phyloP scores from a whole-genome alignment of 1,140 invertebrate genomes.

The Arctopsyche grandis region DNA sequence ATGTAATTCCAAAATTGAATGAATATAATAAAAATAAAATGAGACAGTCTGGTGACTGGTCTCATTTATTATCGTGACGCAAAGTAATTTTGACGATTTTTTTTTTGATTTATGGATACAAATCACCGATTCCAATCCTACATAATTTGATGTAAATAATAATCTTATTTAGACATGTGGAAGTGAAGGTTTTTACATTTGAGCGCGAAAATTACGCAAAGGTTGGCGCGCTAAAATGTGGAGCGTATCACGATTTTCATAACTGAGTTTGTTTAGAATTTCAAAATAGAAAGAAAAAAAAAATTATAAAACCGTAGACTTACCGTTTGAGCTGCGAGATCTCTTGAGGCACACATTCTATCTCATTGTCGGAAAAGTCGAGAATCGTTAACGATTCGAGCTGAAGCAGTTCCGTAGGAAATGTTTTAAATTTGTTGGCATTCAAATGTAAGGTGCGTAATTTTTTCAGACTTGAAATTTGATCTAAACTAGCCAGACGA shows the following conservation, averaged over 20 bases:
- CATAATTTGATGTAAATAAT: no score
- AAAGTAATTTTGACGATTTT: no score
- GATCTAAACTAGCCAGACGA: slow-evolving; percentile 45
- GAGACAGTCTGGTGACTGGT: no score
- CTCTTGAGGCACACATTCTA: slow-evolving; percentile 70
- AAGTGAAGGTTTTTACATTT: no score
- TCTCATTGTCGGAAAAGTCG: slow-evolving; percentile 77
- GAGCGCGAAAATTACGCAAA: slow-evolving; percentile 5
- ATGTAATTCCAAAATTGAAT: no score
- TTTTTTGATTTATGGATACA: no score
- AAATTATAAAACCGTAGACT: slow-evolving; percentile 56
- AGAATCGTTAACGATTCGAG: slow-evolving; percentile 70
- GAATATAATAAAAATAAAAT: no score
- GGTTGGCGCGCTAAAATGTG: slow-evolving; percentile 2
- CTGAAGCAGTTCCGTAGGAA: slow-evolving; percentile 70
- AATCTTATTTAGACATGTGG: no score
- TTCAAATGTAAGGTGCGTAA: slow-evolving; percentile 70
- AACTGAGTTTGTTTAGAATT: not conserved
- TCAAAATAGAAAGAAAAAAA: not conserved
- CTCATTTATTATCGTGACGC: no score
- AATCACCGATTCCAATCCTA: no score
- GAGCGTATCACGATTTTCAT: slow-evolving; percentile 5
- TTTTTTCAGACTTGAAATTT: slow-evolving; percentile 61
- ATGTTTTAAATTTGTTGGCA: slow-evolving; percentile 67
- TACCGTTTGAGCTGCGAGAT: slow-evolving; percentile 73